These are phyloP conservation scores for Sphinx pinastri DNA, from an alignment of 2,888 invertebrate species.

Conservation along the genomic window DNA sequence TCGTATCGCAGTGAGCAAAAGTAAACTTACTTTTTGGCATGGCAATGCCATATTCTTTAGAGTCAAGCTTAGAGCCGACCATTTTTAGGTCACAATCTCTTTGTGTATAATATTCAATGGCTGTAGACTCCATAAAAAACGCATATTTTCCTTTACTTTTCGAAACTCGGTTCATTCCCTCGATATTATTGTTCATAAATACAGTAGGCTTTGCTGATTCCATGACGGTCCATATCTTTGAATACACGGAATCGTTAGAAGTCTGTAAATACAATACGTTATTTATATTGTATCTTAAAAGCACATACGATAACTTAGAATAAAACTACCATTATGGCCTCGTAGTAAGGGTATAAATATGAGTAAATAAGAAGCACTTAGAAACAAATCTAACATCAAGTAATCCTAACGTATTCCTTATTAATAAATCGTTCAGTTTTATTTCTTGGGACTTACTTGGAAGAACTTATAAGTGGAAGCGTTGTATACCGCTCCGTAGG, in stretches of 20 bases:
- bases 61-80: slow-evolving; percentile 92
- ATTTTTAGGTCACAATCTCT: slow-evolving; percentile 91
- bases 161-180: slow-evolving; percentile 92
- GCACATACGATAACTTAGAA: too few species aligned
- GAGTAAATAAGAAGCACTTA: neutral
- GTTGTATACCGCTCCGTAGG: slow-evolving; percentile 91
- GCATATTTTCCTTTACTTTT: slow-evolving; percentile 92
- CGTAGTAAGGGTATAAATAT: too few species aligned
- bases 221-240: slow-evolving; percentile 96
- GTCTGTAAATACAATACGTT: slow-evolving; percentile 74
- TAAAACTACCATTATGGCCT: too few species aligned
- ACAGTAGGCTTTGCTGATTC: slow-evolving; percentile 90
- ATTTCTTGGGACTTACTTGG: slow-evolving; percentile 78
- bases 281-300: too few species aligned
- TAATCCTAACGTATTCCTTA: slow-evolving; percentile 2
- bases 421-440: neutral
- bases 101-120: slow-evolving; percentile 94
- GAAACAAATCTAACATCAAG: neutral
- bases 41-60: slow-evolving; percentile 92
- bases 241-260: slow-evolving; percentile 93
- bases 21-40: slow-evolving; percentile 89
- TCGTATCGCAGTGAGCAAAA: neutral
- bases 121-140: slow-evolving; percentile 98
- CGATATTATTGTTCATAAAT: slow-evolving; percentile 90
- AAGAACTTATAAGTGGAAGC: slow-evolving; percentile 95